phyloP scores from a whole-genome alignment of 2,888 invertebrate species.

The Litoditis marina region DNA sequence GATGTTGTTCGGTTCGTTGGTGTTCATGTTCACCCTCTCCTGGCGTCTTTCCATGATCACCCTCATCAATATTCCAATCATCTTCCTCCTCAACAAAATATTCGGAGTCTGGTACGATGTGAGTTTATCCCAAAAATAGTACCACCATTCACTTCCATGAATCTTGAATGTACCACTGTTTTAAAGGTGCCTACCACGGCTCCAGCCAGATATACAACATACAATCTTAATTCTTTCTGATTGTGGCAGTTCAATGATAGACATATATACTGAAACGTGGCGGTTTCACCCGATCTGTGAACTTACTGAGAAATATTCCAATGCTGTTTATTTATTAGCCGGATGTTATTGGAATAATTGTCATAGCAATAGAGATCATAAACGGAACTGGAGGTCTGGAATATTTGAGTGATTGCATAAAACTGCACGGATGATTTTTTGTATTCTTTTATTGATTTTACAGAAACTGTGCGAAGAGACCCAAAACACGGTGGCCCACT shows the following conservation, averaged over 20 bases:
- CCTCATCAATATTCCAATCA: conserved; percentile 63
- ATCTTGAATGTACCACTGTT: too few species aligned
- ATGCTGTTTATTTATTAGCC: too few species aligned
- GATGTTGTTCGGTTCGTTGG: conserved; percentile 62
- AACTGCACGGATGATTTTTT: not conserved
- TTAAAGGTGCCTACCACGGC: too few species aligned
- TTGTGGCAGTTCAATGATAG: too few species aligned
- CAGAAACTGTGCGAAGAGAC: conserved; percentile 63
- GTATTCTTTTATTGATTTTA: conserved; percentile 4
- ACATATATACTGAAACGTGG: too few species aligned
- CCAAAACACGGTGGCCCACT: conserved; percentile 63
- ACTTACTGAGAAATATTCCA: too few species aligned
- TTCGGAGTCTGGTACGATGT: conserved; percentile 65
- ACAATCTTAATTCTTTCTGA: too few species aligned
- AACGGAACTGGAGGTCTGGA: not conserved
- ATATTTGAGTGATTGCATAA: not conserved
- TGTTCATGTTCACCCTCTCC: conserved; percentile 64
- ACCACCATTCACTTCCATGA: too few species aligned
- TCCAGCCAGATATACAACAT: too few species aligned
- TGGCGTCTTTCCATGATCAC: conserved; percentile 64
- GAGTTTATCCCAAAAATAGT: conserved; percentile 18
- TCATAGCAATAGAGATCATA: too few species aligned
- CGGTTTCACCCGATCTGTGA: too few species aligned
- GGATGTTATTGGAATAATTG: too few species aligned
- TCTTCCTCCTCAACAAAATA: conserved; percentile 62